Conservation (phyloP, 2,888 invertebrate genomes). For the Nephrotoma guestfalica region DNA sequence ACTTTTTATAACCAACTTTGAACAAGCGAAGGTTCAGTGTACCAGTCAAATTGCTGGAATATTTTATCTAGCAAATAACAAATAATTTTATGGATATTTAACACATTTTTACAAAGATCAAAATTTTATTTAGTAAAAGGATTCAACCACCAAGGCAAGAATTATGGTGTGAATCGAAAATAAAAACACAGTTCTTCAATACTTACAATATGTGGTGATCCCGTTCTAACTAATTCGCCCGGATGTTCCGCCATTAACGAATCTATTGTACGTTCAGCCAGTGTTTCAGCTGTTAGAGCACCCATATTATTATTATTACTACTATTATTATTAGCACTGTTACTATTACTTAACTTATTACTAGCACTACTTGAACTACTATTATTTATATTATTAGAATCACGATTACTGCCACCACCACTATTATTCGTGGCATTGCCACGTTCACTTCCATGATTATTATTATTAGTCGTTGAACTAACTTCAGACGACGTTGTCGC, state of each 20-base stretch:
- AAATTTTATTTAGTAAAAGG: no score
- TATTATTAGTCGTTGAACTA: slow-evolving; percentile 16
- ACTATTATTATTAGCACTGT: slow-evolving; percentile 18
- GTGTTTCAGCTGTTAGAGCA: slow-evolving; percentile 60
- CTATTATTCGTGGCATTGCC: slow-evolving; percentile 12
- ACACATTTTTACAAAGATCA: no score
- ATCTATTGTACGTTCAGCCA: slow-evolving; percentile 72
- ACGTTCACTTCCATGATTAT: slow-evolving; percentile 15
- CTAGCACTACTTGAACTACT: slow-evolving; percentile 17
- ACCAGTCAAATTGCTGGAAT: no score
- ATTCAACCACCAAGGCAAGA: no score
- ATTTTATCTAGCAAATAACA: no score
- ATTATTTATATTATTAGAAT: slow-evolving; percentile 16
- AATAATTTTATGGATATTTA: no score
- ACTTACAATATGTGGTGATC: slow-evolving; percentile 81
- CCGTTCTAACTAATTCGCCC: slow-evolving; percentile 84
- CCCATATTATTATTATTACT: slow-evolving; percentile 22
- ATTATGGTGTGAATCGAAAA: neutral
- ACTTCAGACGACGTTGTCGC: neutral
- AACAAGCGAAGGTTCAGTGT: no score
- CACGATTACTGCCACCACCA: neutral
- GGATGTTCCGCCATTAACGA: slow-evolving; percentile 80
- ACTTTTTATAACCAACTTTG: no score
- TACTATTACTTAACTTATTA: slow-evolving; percentile 18
- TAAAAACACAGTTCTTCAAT: neutral